Percentiles rank a stretch among this genome's conserved stretches.
Conservation (phyloP, 2,113 vertebrate species). For the Pagrus major region DNA sequence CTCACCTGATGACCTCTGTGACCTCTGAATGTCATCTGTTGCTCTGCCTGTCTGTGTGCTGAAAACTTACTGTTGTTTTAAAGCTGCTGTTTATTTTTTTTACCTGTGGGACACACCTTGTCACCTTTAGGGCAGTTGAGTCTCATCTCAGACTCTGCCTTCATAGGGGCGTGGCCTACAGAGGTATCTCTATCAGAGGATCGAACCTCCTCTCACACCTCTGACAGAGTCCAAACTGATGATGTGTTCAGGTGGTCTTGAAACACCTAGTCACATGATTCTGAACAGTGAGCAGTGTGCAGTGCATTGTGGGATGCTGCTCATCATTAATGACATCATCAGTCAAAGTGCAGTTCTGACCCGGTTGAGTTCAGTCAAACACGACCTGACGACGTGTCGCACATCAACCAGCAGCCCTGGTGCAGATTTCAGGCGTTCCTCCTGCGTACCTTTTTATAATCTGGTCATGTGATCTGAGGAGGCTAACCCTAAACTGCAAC, state of each 20-base stretch:
- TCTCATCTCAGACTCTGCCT: conserved; percentile 3
- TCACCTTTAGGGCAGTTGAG: conserved; percentile 4
- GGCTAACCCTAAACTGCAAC: not conserved
- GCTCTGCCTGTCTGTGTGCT: conserved; percentile 42
- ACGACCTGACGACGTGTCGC: no score
- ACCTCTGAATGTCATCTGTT: conserved; percentile 5
- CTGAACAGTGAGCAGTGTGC: not conserved
- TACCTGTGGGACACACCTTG: conserved; percentile 22
- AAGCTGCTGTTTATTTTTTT: not conserved
- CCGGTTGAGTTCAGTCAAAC: no score
- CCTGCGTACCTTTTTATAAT: not conserved
- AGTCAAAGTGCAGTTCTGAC: no score
- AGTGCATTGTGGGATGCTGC: conserved; percentile 10
- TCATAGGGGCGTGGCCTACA: not conserved
- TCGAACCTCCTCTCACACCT: not conserved
- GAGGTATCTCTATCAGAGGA: not conserved
- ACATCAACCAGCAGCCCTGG: no score
- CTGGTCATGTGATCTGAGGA: not conserved
- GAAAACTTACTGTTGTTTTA: not conserved
- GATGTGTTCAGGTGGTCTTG: not conserved
- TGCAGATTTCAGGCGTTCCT: not conserved
- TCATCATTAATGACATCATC: not conserved
- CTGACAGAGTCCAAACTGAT: not conserved
- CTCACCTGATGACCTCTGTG: conserved; percentile 4
- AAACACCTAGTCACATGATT: not conserved